phyloP scores from a whole-genome alignment of 2,888 invertebrate species.

The Ophonus ardosiacus region DNA sequence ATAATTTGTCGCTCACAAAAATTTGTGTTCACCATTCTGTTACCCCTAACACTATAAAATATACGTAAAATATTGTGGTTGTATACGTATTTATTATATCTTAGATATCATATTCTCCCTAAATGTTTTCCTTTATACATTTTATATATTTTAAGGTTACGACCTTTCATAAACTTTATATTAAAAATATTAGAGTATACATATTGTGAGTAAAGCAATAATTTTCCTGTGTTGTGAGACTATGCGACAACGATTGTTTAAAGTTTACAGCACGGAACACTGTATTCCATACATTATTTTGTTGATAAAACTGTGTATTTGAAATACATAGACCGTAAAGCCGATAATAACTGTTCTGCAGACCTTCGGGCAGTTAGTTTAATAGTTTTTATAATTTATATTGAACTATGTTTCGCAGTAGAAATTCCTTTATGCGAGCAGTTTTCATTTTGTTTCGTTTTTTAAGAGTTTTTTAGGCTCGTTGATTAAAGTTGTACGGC shows the following conservation, averaged over 20 bases:
- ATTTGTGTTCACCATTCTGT: not conserved
- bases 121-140: not conserved
- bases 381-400: constrained; percentile 40
- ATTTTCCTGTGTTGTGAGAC: not conserved
- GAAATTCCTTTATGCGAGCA: constrained; percentile 7
- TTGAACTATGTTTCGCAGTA: not conserved
- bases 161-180: not conserved
- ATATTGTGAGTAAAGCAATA: not conserved
- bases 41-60: not conserved
- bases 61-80: not conserved
- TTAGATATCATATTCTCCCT: not conserved
- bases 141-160: not conserved
- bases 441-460: constrained; percentile 21
- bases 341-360: constrained; percentile 18
- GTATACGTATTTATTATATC: not conserved
- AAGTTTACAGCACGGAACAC: not conserved
- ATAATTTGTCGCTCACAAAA: too few relatives aligned
- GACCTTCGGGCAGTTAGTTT: constrained; percentile 16
- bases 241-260: not conserved
- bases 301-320: constrained; percentile 4
- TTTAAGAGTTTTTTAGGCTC: not conserved
- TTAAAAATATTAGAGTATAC: not conserved
- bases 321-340: constrained; percentile 10
- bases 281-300: constrained; percentile 24
- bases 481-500: constrained; percentile 22